These are phyloP conservation scores for Hirtodrosophila duncani DNA, from an alignment of 2,888 invertebrate genomes.

Conservation along the genomic window DNA sequence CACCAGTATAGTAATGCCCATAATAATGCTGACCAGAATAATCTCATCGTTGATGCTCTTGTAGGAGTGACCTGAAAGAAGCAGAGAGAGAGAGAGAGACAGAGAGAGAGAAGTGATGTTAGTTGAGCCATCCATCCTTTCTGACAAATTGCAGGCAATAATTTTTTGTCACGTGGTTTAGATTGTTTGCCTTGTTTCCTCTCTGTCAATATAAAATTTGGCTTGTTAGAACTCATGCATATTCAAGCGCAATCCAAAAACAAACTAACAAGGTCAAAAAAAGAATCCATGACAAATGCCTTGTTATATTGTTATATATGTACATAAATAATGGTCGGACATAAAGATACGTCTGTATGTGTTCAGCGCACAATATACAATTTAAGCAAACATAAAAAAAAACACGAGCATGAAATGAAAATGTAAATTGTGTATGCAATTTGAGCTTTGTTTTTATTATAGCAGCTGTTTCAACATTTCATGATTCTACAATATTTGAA, in stretches of 20 bases:
- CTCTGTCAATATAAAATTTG: constrained; percentile 40
- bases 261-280: not conserved
- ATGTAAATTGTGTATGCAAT: constrained; percentile 35
- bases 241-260: constrained; percentile 27
- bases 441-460: constrained; percentile 25
- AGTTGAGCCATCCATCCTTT: constrained; percentile 16
- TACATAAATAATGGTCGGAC: constrained; percentile 34
- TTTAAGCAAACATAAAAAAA: constrained; percentile 11
- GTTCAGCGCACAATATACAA: constrained; percentile 8
- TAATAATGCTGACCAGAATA: constrained; percentile 91
- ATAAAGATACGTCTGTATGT: constrained; percentile 11
- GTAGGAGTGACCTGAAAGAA: constrained; percentile 84
- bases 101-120: constrained; percentile 12
- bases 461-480: constrained; percentile 38
- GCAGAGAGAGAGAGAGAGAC: not conserved
- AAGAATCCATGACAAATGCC: constrained; percentile 44
- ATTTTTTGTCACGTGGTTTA: constrained; percentile 18
- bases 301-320: no score
- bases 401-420: constrained; percentile 26
- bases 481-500: constrained; percentile 11
- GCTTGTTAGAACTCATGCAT: constrained; percentile 38
- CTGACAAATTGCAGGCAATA: constrained; percentile 35
- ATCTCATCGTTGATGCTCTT: constrained; percentile 91
- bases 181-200: constrained; percentile 13
- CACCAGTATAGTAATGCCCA: constrained; percentile 89